phyloP scores from a whole-genome alignment of 1,140 invertebrate species.

The Lerema accius region DNA sequence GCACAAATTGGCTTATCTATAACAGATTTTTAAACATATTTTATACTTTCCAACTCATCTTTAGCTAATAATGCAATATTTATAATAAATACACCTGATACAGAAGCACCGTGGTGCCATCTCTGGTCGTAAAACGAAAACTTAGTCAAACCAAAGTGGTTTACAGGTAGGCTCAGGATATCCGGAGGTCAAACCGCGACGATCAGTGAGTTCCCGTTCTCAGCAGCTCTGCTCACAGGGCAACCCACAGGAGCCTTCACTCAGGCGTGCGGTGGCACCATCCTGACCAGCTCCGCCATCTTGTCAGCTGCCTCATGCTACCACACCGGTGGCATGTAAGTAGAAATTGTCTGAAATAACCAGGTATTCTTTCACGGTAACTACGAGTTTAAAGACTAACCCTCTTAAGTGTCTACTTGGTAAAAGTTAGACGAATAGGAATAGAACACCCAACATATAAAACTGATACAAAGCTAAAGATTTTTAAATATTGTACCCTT shows the following conservation, averaged over 20 bases:
- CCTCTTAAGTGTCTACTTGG: no score
- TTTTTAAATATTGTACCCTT: no score
- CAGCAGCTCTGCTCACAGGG: conserved; percentile 47
- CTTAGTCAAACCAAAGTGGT: not conserved
- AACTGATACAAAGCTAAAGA: no score
- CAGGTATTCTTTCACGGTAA: not conserved
- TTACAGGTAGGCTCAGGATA: conserved; percentile 41
- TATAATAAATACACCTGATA: no score
- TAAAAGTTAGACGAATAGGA: no score
- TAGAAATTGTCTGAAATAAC: not conserved
- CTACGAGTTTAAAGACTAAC: no score
- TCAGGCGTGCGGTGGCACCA: conserved; percentile 57
- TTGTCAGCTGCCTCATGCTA: conserved; percentile 64
- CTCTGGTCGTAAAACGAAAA: no score
- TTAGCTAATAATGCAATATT: no score
- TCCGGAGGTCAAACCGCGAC: conserved; percentile 40
- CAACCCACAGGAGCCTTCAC: conserved; percentile 33
- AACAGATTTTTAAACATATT: no score
- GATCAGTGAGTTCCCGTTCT: conserved; percentile 52
- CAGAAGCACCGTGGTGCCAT: not conserved
- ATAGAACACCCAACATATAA: no score
- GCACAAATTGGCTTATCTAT: no score
- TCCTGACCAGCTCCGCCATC: conserved; percentile 51
- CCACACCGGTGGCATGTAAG: conserved; percentile 47
- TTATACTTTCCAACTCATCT: no score